Percentiles rank a stretch among this genome's conserved stretches.
Evolutionary conservation across 2,797 vertebrate species (phyloP).

Genomic region (Vultur gryphus): DNA sequence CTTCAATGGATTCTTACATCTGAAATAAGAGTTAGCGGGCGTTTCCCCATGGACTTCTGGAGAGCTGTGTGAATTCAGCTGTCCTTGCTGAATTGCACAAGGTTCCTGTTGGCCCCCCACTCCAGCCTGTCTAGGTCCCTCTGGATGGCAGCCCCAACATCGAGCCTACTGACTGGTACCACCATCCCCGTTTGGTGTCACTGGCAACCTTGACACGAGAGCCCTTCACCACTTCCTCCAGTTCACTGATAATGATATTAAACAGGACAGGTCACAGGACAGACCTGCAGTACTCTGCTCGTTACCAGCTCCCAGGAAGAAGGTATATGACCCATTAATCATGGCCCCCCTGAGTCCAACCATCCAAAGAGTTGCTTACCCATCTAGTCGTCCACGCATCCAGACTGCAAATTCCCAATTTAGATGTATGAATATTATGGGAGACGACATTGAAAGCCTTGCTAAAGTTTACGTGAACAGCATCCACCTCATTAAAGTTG

Average conservation of each 20-base stretch:
- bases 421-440: background rate
- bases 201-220: background rate
- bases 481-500: background rate
- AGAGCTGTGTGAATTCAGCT: background rate
- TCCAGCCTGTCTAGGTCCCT: background rate
- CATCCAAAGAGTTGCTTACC: background rate
- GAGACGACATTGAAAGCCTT: background rate
- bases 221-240: background rate
- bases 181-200: background rate
- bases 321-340: fast-evolving
- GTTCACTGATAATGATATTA: background rate
- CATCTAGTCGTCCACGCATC: too few relatives aligned
- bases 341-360: fast-evolving
- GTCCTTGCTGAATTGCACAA: background rate
- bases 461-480: background rate
- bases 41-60: background rate
- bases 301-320: background rate
- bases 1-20: background rate
- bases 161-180: background rate
- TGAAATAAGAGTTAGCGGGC: background rate
- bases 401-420: background rate
- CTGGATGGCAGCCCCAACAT: background rate
- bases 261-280: background rate
- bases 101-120: fast-evolving
- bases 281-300: background rate